Base-by-base conservation (phyloP, 2,888 invertebrate species). In the Romanomermis culicivorax region DNA sequence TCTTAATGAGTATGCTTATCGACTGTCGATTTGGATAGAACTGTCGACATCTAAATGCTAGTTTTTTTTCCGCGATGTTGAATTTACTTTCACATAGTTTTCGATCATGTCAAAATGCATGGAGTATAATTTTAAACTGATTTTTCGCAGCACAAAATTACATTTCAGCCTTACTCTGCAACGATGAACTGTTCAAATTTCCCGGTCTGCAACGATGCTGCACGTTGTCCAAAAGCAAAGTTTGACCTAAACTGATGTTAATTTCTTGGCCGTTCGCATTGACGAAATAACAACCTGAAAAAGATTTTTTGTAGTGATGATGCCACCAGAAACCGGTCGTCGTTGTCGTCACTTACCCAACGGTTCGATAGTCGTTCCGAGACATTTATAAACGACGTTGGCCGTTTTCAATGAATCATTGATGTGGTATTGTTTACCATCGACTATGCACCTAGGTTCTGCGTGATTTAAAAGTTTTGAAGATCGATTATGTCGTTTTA, bases 261-360 rank as follows among this genome's bases (percentile, higher is more conserved):
- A n/a, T 45, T 23, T 45, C 45, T 23, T 45, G 11, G 23, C 23
- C 23, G 17, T 45, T 11, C 23, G 45, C 11, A 45, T 45, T 23
- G 11, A 23, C 11, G 45, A 45, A 45, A 23, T 45, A 45, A 23
- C 45, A 45, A 45, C 45, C 45, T 45, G 45, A 45, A 45, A 45
- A 36, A 7, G 36, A 36, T 11, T 36, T 36, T 17, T 7, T 36
- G 17, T 17, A 36, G 36, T 36, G 7, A 36, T 11, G 17, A 36
- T 36, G 17, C 11, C 7, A 11, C 36, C 17, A 36, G 36, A 36
- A 11, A 36, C 17, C 7, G 17, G 36, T 36, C 36, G 36, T 36
- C 36, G 7, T 7, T 36, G n/a, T n/a, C n/a, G n/a, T n/a, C 17
- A 11, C 36, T 23, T 45, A 45, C 45, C 45, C 4, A 23, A n/a